Base-by-base conservation (phyloP, 1,140 invertebrate species). In the Gonatopus flavifemur region DNA sequence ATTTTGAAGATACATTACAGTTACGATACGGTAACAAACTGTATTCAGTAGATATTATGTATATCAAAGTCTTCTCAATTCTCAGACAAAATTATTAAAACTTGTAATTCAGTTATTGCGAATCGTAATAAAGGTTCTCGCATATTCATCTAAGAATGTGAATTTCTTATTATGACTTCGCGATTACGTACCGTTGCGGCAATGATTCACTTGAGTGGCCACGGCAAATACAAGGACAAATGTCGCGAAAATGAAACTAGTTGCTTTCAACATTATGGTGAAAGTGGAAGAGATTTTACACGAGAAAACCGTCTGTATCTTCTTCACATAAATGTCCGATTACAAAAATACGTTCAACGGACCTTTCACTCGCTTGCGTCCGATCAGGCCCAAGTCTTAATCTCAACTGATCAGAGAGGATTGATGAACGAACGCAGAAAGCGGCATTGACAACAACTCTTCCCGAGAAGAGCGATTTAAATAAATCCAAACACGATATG, bases 241-340 rank as follows among this genome's bases (percentile, higher is more conserved):
- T 19, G 57, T 51, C 44, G 60, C 40, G 45, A 74, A 55, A 61
- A 70, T 56, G 50, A 71, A 42, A 19, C 67, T 7, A 36, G 59
- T 59, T 62, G 47, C 46, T 52, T 54, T 68, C 52, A 64, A 38
- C 72, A 72, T 73, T 41, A 52, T 41, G 49, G 62, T 66, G 67
- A 69, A 72, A 66, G 62, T 54, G 15, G 15, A 13, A 8, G 5
- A 5, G n/a, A n/a, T 32, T 10, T 40, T 12, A 37, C 20, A 30
- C 24, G 5, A 28, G 31, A 52, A 36, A 22, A 38, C 28, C 18
- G 18, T 42, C 22, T 40, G 18, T 6, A 18, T 36, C 35, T 35
- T 35, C 32, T 36, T 36, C 4, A 6, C 19, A 18, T 13, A 18
- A 18, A 15, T 36, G 8, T 18, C 10, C 15, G 18, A 9, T 18